A percentile compares a stretch with the other conserved stretches of the same genome.
Conservation (phyloP, 2,113 vertebrate genomes). For the Oceanodroma tethys region DNA sequence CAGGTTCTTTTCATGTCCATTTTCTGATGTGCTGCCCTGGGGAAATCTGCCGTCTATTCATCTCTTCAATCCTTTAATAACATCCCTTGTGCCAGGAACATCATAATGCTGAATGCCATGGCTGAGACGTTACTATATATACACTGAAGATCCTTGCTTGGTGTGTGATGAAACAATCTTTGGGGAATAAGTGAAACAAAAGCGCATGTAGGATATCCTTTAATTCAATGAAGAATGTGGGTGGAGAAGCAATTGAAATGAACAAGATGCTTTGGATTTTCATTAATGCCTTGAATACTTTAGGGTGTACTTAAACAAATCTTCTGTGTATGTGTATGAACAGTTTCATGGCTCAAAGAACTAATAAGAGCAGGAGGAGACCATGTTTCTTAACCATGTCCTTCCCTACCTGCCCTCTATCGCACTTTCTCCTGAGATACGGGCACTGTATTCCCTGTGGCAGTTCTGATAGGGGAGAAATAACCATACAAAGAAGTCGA, state of each 20-base stretch:
- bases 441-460: background rate
- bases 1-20: conserved; percentile 30
- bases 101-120: background rate
- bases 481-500: background rate
- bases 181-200: conserved; percentile 62
- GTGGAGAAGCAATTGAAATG: conserved; percentile 59
- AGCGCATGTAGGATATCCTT: conserved; percentile 53
- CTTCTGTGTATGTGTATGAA: background rate
- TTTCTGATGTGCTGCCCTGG: conserved; percentile 33
- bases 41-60: conserved; percentile 21
- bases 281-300: background rate
- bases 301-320: conserved; percentile 7
- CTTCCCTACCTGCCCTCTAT: background rate
- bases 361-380: background rate
- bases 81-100: conserved; percentile 5
- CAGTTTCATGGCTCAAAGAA: background rate
- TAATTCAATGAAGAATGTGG: conserved; percentile 68
- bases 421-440: background rate
- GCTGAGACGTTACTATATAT: background rate
- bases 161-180: conserved; percentile 28
- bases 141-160: conserved; percentile 13
- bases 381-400: background rate
- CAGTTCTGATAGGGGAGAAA: background rate
- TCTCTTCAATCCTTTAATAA: conserved; percentile 43
- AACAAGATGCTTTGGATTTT: conserved; percentile 55